These are phyloP conservation scores for Chrysogorgia sp. DNA, from an alignment of 92 coral and sea anemone genomes.

Conservation along the genomic window DNA sequence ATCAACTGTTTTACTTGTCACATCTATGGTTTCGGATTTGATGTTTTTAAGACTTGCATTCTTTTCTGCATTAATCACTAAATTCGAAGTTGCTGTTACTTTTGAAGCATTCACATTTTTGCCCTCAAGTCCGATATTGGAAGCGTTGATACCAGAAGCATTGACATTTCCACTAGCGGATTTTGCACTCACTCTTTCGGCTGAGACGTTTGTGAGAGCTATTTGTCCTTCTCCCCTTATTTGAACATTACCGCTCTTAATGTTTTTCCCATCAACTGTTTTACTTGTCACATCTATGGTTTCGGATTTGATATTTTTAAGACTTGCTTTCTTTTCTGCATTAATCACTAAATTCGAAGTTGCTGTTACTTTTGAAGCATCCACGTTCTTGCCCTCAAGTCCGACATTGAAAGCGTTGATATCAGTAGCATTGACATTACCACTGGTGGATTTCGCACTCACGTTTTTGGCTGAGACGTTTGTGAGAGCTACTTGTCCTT, in stretches of 20 bases:
- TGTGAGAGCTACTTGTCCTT: no score
- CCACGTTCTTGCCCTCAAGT: not conserved
- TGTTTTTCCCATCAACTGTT: not conserved
- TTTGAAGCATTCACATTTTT: no score
- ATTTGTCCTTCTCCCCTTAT: not conserved
- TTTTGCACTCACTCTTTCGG: no score
- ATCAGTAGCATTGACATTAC: not conserved
- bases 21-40: not conserved
- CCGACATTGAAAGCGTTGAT: not conserved
- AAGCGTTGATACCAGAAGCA: not conserved
- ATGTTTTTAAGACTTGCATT: not conserved
- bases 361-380: not conserved
- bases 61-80: not conserved
- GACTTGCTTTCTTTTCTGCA: not conserved
- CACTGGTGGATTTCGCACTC: not conserved
- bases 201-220: no score
- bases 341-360: no score
- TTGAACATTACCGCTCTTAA: not conserved
- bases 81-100: no score
- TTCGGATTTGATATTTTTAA: constrained; percentile 1
- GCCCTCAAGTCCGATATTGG: not conserved
- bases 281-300: constrained; percentile 3
- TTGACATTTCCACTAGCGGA: not conserved
- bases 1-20: no score
- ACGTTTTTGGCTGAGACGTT: not conserved